These are phyloP conservation scores for Drosophila anceps DNA, from an alignment of 2,888 invertebrate genomes.

Conservation along the genomic window DNA sequence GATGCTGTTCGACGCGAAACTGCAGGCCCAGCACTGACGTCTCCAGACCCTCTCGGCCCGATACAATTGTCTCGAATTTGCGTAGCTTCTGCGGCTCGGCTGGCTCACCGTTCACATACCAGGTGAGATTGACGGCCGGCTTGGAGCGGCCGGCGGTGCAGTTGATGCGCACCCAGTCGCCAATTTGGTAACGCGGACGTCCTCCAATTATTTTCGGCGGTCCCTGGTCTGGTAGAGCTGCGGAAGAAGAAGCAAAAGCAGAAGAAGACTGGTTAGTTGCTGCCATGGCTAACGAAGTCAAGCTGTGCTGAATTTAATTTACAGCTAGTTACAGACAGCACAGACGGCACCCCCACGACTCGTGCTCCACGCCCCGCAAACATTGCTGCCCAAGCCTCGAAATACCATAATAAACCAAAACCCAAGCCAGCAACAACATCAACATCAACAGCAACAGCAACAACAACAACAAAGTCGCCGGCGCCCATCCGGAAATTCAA, in stretches of 20 bases:
- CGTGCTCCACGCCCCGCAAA: not conserved
- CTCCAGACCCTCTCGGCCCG: slow-evolving; percentile 88
- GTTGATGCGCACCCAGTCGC: slow-evolving; percentile 87
- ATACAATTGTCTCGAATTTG: slow-evolving; percentile 86
- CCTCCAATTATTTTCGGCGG: slow-evolving; percentile 87
- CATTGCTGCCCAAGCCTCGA: slow-evolving; percentile 21
- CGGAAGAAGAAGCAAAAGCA: slow-evolving; percentile 29
- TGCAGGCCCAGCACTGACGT: slow-evolving; percentile 89
- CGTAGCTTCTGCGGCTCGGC: slow-evolving; percentile 85
- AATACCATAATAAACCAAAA: slow-evolving; percentile 70
- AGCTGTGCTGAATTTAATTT: slow-evolving; percentile 74
- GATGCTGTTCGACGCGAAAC: slow-evolving; percentile 89
- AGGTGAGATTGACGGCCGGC: slow-evolving; percentile 87
- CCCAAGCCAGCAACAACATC: slow-evolving; percentile 34
- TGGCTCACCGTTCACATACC: slow-evolving; percentile 88
- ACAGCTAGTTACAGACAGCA: slow-evolving; percentile 51
- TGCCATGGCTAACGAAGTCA: slow-evolving; percentile 41
- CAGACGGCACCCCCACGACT: not conserved
- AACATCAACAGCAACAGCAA: slow-evolving; percentile 21
- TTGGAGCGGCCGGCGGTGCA: slow-evolving; percentile 88
- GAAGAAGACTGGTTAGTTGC: slow-evolving; percentile 43
- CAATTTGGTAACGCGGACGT: slow-evolving; percentile 87
- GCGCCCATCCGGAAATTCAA: slow-evolving; percentile 75
- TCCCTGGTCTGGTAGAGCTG: slow-evolving; percentile 88
- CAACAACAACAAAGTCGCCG: slow-evolving; percentile 45